phyloP scores from a whole-genome alignment of 1,140 invertebrate species.

The Chlorops oryzae region DNA sequence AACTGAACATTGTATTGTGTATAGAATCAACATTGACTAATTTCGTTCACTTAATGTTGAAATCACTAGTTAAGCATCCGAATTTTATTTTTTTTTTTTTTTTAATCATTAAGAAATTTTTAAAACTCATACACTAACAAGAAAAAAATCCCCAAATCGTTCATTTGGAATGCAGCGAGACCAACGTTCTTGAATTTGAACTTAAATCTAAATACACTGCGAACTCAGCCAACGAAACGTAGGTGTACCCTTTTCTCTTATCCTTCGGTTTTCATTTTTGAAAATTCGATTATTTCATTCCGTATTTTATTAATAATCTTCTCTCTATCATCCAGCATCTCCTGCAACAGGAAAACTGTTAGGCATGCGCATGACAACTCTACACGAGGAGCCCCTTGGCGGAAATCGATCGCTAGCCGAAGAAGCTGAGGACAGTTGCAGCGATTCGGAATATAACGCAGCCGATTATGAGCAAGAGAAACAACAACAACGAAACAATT shows the following conservation, averaged over 20 bases:
- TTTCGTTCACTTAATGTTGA: too few species aligned
- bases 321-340: conserved; percentile 55
- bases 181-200: conserved; percentile 94
- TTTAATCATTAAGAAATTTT: too few species aligned
- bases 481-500: conserved; percentile 27
- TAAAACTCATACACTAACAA: too few species aligned
- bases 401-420: conserved; percentile 48
- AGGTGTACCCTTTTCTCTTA: conserved; percentile 56
- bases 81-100: too few species aligned
- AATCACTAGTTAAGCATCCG: too few species aligned
- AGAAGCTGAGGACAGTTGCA: conserved; percentile 53
- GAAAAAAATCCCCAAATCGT: neutral
- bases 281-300: conserved; percentile 2
- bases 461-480: conserved; percentile 56
- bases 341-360: conserved; percentile 75
- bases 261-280: too few species aligned
- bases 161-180: conserved; percentile 76
- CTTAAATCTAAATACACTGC: conserved; percentile 84
- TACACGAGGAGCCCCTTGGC: conserved; percentile 73
- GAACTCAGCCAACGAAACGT: conserved; percentile 80
- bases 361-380: conserved; percentile 80
- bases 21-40: too few species aligned
- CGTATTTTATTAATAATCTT: neutral
- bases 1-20: too few species aligned
- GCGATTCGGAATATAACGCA: conserved; percentile 56